phyloP scores from a whole-genome alignment of 1,140 invertebrate species.

The Venturia canescens region DNA sequence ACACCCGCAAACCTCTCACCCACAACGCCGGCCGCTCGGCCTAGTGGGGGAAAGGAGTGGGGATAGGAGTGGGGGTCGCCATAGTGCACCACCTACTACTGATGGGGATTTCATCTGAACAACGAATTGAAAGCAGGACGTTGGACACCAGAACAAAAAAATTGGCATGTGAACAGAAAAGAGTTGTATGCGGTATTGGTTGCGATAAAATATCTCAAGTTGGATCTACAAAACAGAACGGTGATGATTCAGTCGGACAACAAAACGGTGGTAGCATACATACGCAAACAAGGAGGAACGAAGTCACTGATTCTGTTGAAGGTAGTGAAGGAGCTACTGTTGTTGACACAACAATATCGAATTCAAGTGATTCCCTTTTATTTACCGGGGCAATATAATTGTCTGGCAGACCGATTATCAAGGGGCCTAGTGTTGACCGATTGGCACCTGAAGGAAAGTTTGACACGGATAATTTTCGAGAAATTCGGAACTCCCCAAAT shows the following conservation, averaged over 20 bases:
- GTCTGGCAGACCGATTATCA: constrained; percentile 55
- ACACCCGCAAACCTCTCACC: too few species aligned
- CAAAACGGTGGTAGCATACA: constrained; percentile 59
- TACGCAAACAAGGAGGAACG: constrained; percentile 58
- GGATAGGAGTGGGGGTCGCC: too few species aligned
- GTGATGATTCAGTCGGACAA: constrained; percentile 67
- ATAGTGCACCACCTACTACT: too few species aligned
- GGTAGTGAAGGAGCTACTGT: constrained; percentile 44
- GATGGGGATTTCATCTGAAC: constrained; percentile 62
- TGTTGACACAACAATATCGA: constrained; percentile 31
- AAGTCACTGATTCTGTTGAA: constrained; percentile 42
- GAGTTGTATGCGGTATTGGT: constrained; percentile 62
- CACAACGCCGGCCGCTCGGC: too few species aligned
- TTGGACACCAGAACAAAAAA: constrained; percentile 54
- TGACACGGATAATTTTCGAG: constrained; percentile 44
- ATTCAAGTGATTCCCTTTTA: constrained; percentile 49
- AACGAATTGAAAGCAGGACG: constrained; percentile 44
- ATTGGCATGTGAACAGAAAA: constrained; percentile 63
- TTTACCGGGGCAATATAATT: constrained; percentile 56
- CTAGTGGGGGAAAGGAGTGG: too few species aligned
- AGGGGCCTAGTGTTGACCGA: constrained; percentile 45
- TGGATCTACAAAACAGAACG: constrained; percentile 38
- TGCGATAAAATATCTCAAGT: constrained; percentile 51
- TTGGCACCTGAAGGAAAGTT: constrained; percentile 48
- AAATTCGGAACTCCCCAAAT: constrained; percentile 51